A percentile compares a stretch with the other conserved stretches of the same genome.
phyloP scores from a whole-genome alignment of 2,113 vertebrate genomes.

The Lagopus muta region DNA sequence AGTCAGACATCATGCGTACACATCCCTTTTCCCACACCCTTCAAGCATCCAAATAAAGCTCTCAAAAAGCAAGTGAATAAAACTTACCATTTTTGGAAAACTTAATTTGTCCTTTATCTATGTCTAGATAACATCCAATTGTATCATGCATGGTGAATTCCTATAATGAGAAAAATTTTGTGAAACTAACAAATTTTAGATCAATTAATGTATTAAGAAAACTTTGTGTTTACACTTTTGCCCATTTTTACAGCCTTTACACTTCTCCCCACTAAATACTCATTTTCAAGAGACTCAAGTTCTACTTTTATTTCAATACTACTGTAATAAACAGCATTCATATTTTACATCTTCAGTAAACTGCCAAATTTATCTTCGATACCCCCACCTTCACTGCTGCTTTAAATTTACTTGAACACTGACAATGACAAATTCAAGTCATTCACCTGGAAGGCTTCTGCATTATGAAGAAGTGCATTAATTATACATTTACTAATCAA shows the following conservation, averaged over 20 bases:
- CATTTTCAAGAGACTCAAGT: neutral
- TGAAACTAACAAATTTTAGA: neutral
- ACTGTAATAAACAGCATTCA: fast-evolving
- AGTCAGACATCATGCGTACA: neutral
- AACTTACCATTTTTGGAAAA: conserved; percentile 94
- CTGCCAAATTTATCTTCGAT: neutral
- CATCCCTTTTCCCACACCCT: fast-evolving
- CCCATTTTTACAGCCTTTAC: neutral
- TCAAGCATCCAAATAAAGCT: neutral
- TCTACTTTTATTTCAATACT: neutral
- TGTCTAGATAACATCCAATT: conserved; percentile 92
- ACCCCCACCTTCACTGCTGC: neutral
- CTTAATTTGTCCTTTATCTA: conserved; percentile 86
- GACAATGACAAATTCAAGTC: neutral
- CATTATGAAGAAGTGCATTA: neutral
- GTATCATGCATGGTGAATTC: conserved; percentile 99
- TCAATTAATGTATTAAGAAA: neutral
- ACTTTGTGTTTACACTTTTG: neutral
- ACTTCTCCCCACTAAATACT: neutral
- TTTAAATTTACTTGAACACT: neutral
- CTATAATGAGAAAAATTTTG: conserved; percentile 66
- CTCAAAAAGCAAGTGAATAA: neutral
- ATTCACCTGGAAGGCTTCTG: neutral
- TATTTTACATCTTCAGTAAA: neutral
- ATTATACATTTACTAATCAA: neutral